Conservation (phyloP, 2,113 vertebrate genomes). For the Tenebrosternarchus preto region DNA sequence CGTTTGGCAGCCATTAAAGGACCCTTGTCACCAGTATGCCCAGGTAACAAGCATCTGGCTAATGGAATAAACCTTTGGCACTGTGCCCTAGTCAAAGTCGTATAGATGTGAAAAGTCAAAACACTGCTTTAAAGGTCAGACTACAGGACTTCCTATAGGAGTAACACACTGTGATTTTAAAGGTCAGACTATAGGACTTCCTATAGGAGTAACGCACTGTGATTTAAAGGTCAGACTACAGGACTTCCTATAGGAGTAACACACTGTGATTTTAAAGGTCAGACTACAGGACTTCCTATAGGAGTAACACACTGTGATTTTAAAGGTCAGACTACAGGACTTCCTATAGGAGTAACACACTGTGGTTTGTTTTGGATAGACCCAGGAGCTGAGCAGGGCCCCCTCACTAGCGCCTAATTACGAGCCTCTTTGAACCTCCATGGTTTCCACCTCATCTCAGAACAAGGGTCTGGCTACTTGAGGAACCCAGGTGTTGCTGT, state of each 20-base stretch:
- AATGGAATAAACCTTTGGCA: not conserved
- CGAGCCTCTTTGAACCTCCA: conserved; percentile 44
- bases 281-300: not conserved
- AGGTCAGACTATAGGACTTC: not conserved
- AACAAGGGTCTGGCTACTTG: conserved; percentile 15
- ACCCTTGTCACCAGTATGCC: not conserved
- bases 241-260: not conserved
- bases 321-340: not conserved
- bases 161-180: not conserved
- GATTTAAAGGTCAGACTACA: not conserved
- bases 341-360: not conserved
- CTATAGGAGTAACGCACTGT: not conserved
- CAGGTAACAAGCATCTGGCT: not conserved
- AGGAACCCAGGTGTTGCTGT: conserved; percentile 51
- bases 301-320: not conserved
- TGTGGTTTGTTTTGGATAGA: conserved; percentile 33
- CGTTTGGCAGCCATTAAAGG: conserved; percentile 15
- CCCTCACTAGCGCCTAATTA: conserved; percentile 41
- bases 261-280: not conserved
- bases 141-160: not conserved
- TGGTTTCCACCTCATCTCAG: conserved; percentile 18
- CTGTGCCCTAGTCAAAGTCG: not conserved
- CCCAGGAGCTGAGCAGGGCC: conserved; percentile 22
- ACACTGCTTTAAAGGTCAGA: not conserved
- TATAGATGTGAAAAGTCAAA: not conserved